Evolutionary conservation across 2,888 invertebrate species (phyloP), one percentile per base, ranked within the genome.

Genomic region (Euproctis similis): DNA sequence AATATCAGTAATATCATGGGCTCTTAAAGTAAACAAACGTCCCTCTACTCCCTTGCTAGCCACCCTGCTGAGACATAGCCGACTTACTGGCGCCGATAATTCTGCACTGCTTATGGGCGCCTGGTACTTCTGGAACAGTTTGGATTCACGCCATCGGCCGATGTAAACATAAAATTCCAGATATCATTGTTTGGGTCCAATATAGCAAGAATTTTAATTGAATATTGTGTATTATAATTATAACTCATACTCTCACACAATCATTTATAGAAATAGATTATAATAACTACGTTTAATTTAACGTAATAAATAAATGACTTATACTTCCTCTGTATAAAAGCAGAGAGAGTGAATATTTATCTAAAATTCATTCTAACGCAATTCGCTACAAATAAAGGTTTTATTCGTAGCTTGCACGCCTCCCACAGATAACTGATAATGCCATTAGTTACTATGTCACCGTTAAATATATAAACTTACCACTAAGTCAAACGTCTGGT

Each of bases 301-400:
- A n/a, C n/a, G n/a, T n/a, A n/a, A n/a, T n/a, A n/a, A n/a, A n/a
- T n/a, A n/a, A n/a, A n/a, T n/a, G n/a, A n/a, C n/a, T n/a, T n/a
- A n/a, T n/a, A n/a, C n/a, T 21, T 21, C 9, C 4, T 10, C n/a
- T n/a, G 8, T 9, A 10, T n/a, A 27, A 20, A 29, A 17, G 17
- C 19, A 10, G 17, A 12, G 16, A 28, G 19, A 23, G 24, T 10
- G 10, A 28, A 31, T 31, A 19, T n/a, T 26, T 20, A 21, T 33
- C 26, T 36, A 30, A 31, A 35, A 23, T 8, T 18, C 9, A 25
- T 10, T 37, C 6, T 27, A n/a, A 31, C 30, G 41, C 14, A 17
- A n/a, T n/a, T n/a, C n/a, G 4, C 10, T 46, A 47, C 39, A 45
- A 59, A 57, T 51, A 56, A 58, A 52, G 36, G 40, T 38, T 26